Evolutionary conservation across 35 echinoderm and acorn worm genomes (phyloP).

Genomic region (Ptychodera flava): DNA sequence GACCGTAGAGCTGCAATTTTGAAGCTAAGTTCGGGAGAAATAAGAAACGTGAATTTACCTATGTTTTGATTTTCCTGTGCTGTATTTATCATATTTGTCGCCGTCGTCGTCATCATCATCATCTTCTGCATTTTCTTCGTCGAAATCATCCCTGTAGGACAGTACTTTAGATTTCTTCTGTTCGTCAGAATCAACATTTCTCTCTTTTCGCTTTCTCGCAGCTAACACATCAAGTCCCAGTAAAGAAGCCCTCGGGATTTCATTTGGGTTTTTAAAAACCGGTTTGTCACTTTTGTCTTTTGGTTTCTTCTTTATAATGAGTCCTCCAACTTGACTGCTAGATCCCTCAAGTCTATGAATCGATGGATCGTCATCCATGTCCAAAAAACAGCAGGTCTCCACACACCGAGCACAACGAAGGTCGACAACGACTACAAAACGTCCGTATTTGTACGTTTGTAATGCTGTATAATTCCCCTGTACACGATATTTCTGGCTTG

Average conservation of each 20-base stretch:
- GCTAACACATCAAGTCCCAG: slow-evolving; percentile 67
- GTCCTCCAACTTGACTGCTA: slow-evolving; percentile 48
- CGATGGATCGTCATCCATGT: background rate
- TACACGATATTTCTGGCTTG: too few species aligned
- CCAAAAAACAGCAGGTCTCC: too few species aligned
- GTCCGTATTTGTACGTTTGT: too few species aligned
- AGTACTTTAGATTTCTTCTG: slow-evolving; percentile 69
- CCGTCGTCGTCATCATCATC: slow-evolving; percentile 27
- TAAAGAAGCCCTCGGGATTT: slow-evolving; percentile 27
- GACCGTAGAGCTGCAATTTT: too few species aligned
- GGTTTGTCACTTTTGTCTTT: slow-evolving; percentile 4
- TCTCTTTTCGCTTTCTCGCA: slow-evolving; percentile 54
- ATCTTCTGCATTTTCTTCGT: slow-evolving; percentile 43
- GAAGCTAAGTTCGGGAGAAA: too few species aligned
- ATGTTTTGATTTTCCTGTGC: slow-evolving; percentile 26
- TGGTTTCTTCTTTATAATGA: slow-evolving; percentile 75
- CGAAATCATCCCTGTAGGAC: slow-evolving; percentile 52
- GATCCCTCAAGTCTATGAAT: background rate
- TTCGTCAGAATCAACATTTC: slow-evolving; percentile 33
- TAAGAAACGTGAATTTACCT: slow-evolving; percentile 17
- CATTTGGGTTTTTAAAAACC: slow-evolving; percentile 47
- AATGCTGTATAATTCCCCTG: too few species aligned
- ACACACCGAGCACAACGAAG: too few species aligned
- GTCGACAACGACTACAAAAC: too few species aligned
- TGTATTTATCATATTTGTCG: slow-evolving; percentile 6